A percentile compares a stretch with the other conserved stretches of the same genome.
phyloP scores from a whole-genome alignment of 2,113 vertebrate genomes.

The Poeciliopsis retropinna region DNA sequence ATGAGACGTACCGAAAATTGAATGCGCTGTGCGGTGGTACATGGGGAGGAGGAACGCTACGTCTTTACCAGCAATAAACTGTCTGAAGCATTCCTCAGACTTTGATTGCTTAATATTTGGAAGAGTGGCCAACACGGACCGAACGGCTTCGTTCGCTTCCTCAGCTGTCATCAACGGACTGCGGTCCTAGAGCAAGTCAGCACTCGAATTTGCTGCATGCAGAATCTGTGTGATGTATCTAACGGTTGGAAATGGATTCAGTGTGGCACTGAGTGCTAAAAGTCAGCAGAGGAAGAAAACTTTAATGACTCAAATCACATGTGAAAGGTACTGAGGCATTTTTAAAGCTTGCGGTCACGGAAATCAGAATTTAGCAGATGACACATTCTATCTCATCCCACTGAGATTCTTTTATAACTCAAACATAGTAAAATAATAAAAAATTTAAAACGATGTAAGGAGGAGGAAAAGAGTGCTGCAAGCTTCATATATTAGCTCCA shows the following conservation, averaged over 20 bases:
- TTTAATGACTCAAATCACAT: not conserved
- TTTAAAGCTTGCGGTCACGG: conserved; percentile 33
- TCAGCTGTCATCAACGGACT: too few species aligned
- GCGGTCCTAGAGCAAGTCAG: not conserved
- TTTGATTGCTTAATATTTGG: too few species aligned
- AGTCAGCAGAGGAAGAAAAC: not conserved
- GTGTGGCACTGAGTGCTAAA: not conserved
- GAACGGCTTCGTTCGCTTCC: too few species aligned
- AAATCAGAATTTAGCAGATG: conserved; percentile 47
- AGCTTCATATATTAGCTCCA: conserved; percentile 16
- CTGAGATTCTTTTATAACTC: conserved; percentile 50
- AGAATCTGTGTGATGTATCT: not conserved
- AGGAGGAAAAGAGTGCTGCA: conserved; percentile 26
- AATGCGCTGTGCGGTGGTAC: too few species aligned
- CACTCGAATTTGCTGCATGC: not conserved
- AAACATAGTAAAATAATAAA: conserved; percentile 55
- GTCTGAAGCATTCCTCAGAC: too few species aligned
- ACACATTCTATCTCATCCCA: conserved; percentile 27
- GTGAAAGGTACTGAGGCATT: conserved; percentile 11
- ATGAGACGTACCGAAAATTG: too few species aligned
- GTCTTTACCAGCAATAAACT: too few species aligned
- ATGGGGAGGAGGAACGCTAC: too few species aligned
- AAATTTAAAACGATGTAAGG: conserved; percentile 29
- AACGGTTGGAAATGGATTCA: not conserved
- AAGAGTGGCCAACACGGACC: too few species aligned